Evolutionary conservation across 2,888 invertebrate species (phyloP).

Genomic region (Tanaodytes sp.): DNA sequence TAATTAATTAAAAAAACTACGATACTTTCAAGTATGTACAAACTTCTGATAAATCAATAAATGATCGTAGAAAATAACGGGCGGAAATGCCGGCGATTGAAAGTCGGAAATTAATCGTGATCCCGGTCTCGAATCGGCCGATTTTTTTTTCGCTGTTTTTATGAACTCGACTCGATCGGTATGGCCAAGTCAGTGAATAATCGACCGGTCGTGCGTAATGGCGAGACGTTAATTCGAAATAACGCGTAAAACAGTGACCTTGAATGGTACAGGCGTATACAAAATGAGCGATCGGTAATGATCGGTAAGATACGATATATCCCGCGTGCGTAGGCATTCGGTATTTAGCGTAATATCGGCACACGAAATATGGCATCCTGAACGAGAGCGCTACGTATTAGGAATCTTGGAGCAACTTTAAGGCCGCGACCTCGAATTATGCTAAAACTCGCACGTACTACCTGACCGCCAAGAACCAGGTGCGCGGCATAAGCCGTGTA

Average conservation of each 20-base stretch:
- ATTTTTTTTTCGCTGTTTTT: no score
- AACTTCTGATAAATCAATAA: no score
- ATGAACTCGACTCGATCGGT: no score
- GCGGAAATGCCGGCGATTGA: no score
- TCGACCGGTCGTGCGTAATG: no score
- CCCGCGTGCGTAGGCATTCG: conserved; percentile 22
- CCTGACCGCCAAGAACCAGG: conserved; percentile 57
- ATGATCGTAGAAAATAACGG: no score
- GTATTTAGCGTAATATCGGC: conserved; percentile 28
- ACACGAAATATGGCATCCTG: conserved; percentile 33
- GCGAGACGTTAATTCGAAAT: no score
- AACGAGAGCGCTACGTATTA: conserved; percentile 51
- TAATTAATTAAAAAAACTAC: not conserved
- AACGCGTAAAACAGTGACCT: not conserved
- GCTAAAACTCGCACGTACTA: conserved; percentile 55
- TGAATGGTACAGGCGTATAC: not conserved
- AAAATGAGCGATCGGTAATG: conserved; percentile 17
- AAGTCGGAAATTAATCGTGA: no score
- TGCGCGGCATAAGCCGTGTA: conserved; percentile 54
- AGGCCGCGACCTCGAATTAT: conserved; percentile 57
- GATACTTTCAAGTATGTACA: no score
- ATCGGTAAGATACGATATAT: conserved; percentile 23
- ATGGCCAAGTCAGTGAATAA: no score
- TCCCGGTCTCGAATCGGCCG: no score
- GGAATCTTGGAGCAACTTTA: conserved; percentile 51